Evolutionary conservation across 2,888 invertebrate genomes (phyloP), one percentile per base, ranked within the genome.

Genomic region (Meta bourneti): DNA sequence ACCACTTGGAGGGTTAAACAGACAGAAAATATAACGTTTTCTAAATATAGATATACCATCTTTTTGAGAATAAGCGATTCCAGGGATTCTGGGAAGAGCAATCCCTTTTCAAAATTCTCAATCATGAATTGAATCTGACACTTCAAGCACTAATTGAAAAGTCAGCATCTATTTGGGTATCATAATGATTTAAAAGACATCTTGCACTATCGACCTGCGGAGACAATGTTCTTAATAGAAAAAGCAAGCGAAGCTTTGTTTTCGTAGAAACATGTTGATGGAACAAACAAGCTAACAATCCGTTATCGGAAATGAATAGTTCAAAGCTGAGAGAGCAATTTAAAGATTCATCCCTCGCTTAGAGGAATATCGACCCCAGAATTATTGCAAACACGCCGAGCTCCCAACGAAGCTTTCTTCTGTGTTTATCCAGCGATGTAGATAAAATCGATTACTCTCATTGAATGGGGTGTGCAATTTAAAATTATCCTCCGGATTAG

Each of bases 401-500:
- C 51, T 75, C 52, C 78, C 34, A 72, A 52, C 71, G 48, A 71
- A 72, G 89, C 70, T 83, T 89, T 89, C 89, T 83, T 83, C 20
- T 89, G 83, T 84, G 71, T 88, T 74, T 83, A 54, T 6, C 72
- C 83, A 84, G n/a, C 78, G 77, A 83, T 49, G 78, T 78, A 61
- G n/a, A 34, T 70, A 78, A 83, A 89, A 89, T 89, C 83, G 71
- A 89, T 89, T 52, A 78, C 13, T 78, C 34, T 49, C n/a, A 19
- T 72, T 89, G 34, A 78, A 71, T 54, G 49, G 78, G 61, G 48
- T 54, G 83, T 13, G 8, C 78, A 82, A 83, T 89, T 89, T 79
- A 83, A 83, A 89, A 89, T 84, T 83, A 89, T 89, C 83, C 82
- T 51, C 20, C 78, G 82, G 82, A 89, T 82, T 89, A 89, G 75